Base-by-base conservation (phyloP, 2,888 invertebrate genomes). In the Euphydryas editha region DNA sequence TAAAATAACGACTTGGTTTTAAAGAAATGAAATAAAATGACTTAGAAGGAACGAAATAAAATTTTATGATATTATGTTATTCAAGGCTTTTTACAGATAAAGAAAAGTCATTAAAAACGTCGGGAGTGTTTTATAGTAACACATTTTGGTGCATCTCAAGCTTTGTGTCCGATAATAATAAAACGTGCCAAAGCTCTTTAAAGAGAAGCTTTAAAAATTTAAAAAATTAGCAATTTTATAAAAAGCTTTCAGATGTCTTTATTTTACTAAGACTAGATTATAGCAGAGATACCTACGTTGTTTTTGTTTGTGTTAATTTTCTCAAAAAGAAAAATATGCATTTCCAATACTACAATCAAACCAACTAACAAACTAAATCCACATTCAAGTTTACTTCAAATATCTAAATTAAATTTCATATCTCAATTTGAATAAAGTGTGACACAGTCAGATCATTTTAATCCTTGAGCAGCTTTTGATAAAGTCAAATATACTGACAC, bases 161-260 rank as follows among this genome's bases (percentile, higher is more conserved):
- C 49, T 49, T 21, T 24, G 18, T 49, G 5, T 49, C 21, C 42
- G 42, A 49, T 4, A 49, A 49, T 47, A 46, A 46, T 49, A 49
- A 21, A 49, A 49, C 21, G 21, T 49, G 49, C 49, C 49, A 21
- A 49, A 49, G 49, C 49, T 49, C 21, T 49, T 49, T 21, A 49
- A 21, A 7, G 49, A 21, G 21, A 21, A 49, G 49, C 49, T 21
- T 24, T 49, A 21, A 24, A 49, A 51, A 15, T 24, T 47, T 51
- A 24, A 51, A 51, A 51, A 51, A 51, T 51, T 51, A 51, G 49
- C 24, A 51, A 51, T 51, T 24, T 51, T 24, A 51, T 51, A 51
- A 51, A 51, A 51, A 51, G 49, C 49, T 24, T n/a, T 51, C 49
- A 24, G 49, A 51, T 6, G n/a, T 24, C 15, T 51, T 24, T 15